Evolutionary conservation across 2,888 invertebrate genomes (phyloP).

Genomic region (Eustalomyia histrio): DNA sequence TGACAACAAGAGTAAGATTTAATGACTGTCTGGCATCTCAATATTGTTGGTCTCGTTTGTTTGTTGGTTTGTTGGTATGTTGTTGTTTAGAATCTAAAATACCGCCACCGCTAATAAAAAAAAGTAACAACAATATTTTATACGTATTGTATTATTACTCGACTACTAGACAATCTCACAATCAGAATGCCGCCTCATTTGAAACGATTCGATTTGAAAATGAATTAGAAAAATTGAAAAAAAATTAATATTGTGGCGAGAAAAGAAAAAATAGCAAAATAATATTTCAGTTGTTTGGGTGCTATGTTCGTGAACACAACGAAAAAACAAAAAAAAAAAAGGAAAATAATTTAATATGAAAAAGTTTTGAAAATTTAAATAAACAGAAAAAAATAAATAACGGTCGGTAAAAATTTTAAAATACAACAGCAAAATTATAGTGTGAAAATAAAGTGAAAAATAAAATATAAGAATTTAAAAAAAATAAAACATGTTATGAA

Average conservation of each 20-base stretch:
- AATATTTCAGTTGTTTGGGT: constrained; percentile 60
- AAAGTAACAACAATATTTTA: constrained; percentile 27
- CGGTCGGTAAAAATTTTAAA: constrained; percentile 39
- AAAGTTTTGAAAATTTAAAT: constrained; percentile 23
- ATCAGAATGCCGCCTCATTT: constrained; percentile 60
- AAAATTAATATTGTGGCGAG: constrained; percentile 52
- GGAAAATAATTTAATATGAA: background rate
- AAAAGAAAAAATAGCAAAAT: constrained; percentile 59
- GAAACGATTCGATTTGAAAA: constrained; percentile 59
- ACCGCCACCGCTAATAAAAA: constrained; percentile 59
- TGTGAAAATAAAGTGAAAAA: constrained; percentile 23
- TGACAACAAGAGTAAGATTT: too few relatives aligned
- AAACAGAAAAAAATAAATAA: constrained; percentile 25
- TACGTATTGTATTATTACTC: constrained; percentile 28
- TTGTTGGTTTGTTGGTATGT: constrained; percentile 21
- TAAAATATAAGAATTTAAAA: constrained; percentile 7
- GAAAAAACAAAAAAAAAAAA: constrained; percentile 45
- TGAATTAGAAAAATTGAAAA: constrained; percentile 53
- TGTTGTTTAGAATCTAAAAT: constrained; percentile 48
- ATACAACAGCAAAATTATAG: background rate
- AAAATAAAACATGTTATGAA: constrained; percentile 22
- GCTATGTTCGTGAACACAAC: constrained; percentile 61
- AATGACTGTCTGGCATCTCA: background rate
- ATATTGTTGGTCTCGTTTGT: background rate
- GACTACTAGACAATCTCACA: constrained; percentile 40